phyloP scores from a whole-genome alignment of 2,797 vertebrate species.

The Urophycis tenuis region DNA sequence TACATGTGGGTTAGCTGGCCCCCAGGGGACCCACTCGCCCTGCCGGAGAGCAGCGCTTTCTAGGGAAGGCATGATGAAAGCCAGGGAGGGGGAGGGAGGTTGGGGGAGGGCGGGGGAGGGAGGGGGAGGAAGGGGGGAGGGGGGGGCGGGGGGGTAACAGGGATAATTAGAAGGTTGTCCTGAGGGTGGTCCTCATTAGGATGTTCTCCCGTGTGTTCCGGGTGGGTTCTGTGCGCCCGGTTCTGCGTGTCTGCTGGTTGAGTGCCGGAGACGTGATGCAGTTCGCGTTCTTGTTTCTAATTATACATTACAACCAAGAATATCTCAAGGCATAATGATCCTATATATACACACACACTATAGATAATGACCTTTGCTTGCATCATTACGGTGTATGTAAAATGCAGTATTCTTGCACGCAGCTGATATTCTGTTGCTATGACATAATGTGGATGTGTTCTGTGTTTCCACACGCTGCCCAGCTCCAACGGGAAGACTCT shows the following conservation, averaged over 20 bases:
- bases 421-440: neutral
- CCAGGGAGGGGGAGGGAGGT: conserved; percentile 18
- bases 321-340: neutral
- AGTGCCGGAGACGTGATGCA: neutral
- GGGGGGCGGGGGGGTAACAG: conserved; percentile 1
- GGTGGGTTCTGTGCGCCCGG: neutral
- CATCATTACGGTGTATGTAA: too few species aligned
- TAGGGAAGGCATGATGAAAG: conserved; percentile 53
- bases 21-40: conserved; percentile 33
- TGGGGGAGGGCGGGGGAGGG: conserved; percentile 13
- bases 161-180: neutral
- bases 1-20: conserved; percentile 60
- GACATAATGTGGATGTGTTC: neutral
- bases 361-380: neutral
- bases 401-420: neutral
- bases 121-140: conserved; percentile 21
- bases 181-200: neutral
- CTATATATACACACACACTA: too few species aligned
- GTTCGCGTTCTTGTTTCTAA: neutral
- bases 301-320: neutral
- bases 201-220: neutral
- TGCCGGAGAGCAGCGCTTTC: conserved; percentile 57
- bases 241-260: too few species aligned
- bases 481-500: conserved; percentile 95
- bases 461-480: too few species aligned